Evolutionary conservation across 1,140 invertebrate genomes (phyloP).

Genomic region (Cyclargus thomasi): DNA sequence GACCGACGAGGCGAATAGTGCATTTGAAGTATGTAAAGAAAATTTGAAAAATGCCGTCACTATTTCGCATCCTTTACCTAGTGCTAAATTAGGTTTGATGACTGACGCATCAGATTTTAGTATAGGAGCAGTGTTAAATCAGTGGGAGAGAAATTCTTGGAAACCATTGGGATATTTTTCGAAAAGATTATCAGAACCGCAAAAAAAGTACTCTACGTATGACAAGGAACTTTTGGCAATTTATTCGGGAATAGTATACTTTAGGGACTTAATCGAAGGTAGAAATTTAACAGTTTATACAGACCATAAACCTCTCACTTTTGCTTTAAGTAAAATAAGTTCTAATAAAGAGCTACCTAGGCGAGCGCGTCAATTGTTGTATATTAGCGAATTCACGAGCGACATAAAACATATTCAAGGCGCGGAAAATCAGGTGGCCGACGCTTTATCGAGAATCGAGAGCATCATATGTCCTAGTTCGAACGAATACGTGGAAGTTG

Average conservation of each 20-base stretch:
- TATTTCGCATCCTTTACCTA: background rate
- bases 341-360: constrained; percentile 9
- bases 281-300: constrained; percentile 20
- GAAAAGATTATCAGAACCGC: background rate
- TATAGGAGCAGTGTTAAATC: constrained; percentile 43
- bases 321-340: constrained; percentile 20
- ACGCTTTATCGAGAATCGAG: constrained; percentile 24
- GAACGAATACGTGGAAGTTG: constrained; percentile 21
- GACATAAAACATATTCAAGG: constrained; percentile 21
- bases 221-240: constrained; percentile 64
- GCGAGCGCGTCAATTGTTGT: constrained; percentile 16
- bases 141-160: constrained; percentile 25
- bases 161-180: constrained; percentile 58
- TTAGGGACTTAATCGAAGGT: constrained; percentile 24
- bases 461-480: constrained; percentile 19
- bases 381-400: constrained; percentile 18
- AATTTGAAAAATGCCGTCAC: constrained; percentile 12
- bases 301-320: constrained; percentile 24
- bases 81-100: constrained; percentile 20
- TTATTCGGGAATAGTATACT: constrained; percentile 49
- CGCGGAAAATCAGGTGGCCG: constrained; percentile 16
- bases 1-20: background rate
- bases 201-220: constrained; percentile 23
- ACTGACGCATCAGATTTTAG: constrained; percentile 41
- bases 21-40: constrained; percentile 6